Percentiles rank a stretch among this genome's conserved stretches.
phyloP scores from a whole-genome alignment of 2,888 invertebrate species.

The Synanthedon vespiformis region DNA sequence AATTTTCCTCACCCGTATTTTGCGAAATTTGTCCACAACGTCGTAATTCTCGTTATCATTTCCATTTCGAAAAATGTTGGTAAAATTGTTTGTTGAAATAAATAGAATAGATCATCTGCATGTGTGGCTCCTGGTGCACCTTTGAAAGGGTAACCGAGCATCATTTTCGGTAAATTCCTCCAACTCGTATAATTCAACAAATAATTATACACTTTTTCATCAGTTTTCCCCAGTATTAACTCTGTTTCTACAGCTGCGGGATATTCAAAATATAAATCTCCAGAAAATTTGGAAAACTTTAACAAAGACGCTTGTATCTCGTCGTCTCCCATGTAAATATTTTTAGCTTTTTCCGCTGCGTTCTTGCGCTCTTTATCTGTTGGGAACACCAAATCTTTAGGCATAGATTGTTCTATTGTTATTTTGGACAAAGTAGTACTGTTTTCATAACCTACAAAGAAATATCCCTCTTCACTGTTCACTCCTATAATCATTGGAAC shows the following conservation, averaged over 20 bases:
- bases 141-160: slow-evolving; percentile 14
- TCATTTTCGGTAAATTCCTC: slow-evolving; percentile 29
- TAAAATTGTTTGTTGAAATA: slow-evolving; percentile 30
- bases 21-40: slow-evolving; percentile 53
- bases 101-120: slow-evolving; percentile 46
- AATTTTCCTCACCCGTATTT: slow-evolving; percentile 20
- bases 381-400: slow-evolving; percentile 38
- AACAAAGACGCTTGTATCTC: slow-evolving; percentile 23
- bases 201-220: slow-evolving; percentile 36
- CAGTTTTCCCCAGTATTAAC: slow-evolving; percentile 22
- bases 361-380: slow-evolving; percentile 17
- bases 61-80: slow-evolving; percentile 27
- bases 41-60: slow-evolving; percentile 39
- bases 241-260: slow-evolving; percentile 38
- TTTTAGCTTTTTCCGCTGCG: slow-evolving; percentile 26
- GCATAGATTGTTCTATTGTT: slow-evolving; percentile 33
- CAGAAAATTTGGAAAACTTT: slow-evolving; percentile 36
- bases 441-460: slow-evolving; percentile 36
- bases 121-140: slow-evolving; percentile 35
- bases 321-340: slow-evolving; percentile 43
- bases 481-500: slow-evolving; percentile 46
- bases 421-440: slow-evolving; percentile 27
- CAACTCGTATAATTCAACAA: slow-evolving; percentile 36
- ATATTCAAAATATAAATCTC: slow-evolving; percentile 29
- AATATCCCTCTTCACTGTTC: slow-evolving; percentile 38